Conservation (phyloP, 1,140 invertebrate genomes). For the Harpegnathos saltator region DNA sequence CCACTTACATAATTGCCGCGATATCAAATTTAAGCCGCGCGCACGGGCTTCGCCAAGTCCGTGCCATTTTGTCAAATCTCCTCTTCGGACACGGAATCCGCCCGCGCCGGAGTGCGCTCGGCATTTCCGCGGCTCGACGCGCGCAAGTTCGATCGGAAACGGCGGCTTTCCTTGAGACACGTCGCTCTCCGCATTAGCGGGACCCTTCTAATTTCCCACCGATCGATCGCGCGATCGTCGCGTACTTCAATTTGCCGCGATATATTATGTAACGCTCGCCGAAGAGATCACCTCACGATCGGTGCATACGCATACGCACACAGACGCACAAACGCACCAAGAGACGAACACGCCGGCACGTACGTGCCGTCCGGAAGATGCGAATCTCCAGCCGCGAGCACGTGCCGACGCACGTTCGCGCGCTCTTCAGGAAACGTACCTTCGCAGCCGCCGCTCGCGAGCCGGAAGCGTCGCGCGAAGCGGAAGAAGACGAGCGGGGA, state of each 20-base stretch:
- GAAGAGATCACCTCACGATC: conserved; percentile 17
- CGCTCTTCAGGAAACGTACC: conserved; percentile 14
- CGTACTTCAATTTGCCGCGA: conserved; percentile 21
- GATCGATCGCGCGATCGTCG: conserved; percentile 6
- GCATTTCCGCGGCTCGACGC: too few species aligned
- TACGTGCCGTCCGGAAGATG: too few species aligned
- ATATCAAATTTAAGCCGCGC: too few species aligned
- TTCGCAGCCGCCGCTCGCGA: background rate
- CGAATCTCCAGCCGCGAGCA: background rate
- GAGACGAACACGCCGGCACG: background rate
- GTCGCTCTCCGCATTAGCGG: background rate
- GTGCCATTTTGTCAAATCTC: too few species aligned
- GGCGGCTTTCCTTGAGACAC: too few species aligned
- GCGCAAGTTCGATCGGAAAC: too few species aligned
- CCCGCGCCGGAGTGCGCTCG: too few species aligned
- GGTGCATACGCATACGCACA: background rate
- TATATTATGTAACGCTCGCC: conserved; percentile 31
- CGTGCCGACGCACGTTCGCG: background rate
- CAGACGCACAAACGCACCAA: background rate
- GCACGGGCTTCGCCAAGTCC: too few species aligned
- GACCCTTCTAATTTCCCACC: background rate
- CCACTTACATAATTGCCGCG: too few species aligned
- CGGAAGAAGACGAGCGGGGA: background rate
- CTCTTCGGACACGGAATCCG: too few species aligned
- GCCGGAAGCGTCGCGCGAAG: background rate